Percentiles rank a stretch among this genome's conserved stretches.
Evolutionary conservation across 2,797 vertebrate genomes (phyloP).

Genomic region (Periparus ater): DNA sequence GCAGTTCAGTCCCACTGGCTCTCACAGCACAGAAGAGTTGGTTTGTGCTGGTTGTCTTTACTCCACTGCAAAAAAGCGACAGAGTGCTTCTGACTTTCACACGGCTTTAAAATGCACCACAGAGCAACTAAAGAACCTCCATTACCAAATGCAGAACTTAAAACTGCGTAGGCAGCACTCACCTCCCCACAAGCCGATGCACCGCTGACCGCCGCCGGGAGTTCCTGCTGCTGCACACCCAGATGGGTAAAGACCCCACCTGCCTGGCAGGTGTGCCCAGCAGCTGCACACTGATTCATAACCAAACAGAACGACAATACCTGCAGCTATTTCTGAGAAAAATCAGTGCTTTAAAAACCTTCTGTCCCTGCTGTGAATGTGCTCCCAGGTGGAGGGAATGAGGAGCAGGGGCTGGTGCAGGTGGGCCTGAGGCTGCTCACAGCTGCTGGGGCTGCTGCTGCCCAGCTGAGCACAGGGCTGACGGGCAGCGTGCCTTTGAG

Average conservation of each 20-base stretch:
- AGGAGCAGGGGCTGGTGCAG: not conserved
- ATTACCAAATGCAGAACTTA: not conserved
- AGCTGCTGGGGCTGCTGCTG: not conserved
- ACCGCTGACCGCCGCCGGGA: rapidly evolving
- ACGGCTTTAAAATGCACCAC: not conserved
- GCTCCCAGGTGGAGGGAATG: not conserved
- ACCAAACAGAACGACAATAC: not conserved
- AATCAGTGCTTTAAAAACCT: not conserved
- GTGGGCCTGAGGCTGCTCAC: not conserved
- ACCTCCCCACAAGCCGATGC: rapidly evolving
- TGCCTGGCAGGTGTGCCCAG: not conserved
- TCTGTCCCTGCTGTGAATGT: not conserved
- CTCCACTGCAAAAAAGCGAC: not conserved
- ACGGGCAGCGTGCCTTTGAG: rapidly evolving
- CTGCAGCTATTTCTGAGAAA: not conserved
- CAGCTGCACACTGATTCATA: not conserved
- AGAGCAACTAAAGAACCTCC: not conserved
- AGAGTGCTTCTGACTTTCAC: not conserved
- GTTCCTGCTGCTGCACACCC: not conserved
- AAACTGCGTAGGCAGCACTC: rapidly evolving
- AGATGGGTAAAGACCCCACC: rapidly evolving
- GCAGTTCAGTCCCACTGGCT: not conserved
- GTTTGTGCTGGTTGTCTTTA: not conserved
- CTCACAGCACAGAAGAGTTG: not conserved
- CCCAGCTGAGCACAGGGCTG: not conserved